phyloP scores from a whole-genome alignment of 2,797 vertebrate species.

The Phrynocephalus guinanensis region DNA sequence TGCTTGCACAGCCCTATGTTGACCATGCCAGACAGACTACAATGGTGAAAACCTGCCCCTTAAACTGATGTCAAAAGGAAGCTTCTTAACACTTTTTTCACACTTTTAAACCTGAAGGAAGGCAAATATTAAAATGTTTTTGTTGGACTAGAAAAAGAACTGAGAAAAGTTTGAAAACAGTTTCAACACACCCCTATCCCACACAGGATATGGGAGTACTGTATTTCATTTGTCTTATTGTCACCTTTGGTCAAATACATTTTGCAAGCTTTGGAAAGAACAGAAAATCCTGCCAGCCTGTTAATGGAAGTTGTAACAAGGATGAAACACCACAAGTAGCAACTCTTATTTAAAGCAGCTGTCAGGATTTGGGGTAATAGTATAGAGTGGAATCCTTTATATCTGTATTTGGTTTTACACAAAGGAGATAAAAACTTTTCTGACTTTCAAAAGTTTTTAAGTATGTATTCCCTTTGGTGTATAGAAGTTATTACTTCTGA shows the following conservation, averaged over 20 bases:
- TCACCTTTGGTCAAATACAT: background rate
- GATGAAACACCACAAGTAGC: background rate
- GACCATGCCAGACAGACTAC: too few species aligned
- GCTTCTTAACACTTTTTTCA: background rate
- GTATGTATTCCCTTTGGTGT: background rate
- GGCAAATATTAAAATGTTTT: conserved; percentile 12
- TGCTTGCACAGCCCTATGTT: background rate
- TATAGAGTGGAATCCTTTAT: background rate
- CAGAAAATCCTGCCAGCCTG: background rate
- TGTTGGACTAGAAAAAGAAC: background rate
- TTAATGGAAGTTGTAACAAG: background rate
- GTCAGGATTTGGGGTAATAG: background rate
- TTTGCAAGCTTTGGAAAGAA: background rate
- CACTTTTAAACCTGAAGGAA: background rate
- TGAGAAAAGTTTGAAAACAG: background rate
- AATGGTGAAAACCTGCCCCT: background rate
- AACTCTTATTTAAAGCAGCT: background rate
- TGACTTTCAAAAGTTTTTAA: background rate
- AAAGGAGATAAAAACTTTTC: background rate
- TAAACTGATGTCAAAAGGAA: background rate
- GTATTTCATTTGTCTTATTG: background rate
- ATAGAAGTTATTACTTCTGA: background rate
- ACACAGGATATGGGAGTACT: too few species aligned
- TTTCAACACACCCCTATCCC: background rate
- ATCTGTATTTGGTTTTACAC: background rate